Conservation (phyloP, 2,888 invertebrate species). For the Watsonalla binaria region DNA sequence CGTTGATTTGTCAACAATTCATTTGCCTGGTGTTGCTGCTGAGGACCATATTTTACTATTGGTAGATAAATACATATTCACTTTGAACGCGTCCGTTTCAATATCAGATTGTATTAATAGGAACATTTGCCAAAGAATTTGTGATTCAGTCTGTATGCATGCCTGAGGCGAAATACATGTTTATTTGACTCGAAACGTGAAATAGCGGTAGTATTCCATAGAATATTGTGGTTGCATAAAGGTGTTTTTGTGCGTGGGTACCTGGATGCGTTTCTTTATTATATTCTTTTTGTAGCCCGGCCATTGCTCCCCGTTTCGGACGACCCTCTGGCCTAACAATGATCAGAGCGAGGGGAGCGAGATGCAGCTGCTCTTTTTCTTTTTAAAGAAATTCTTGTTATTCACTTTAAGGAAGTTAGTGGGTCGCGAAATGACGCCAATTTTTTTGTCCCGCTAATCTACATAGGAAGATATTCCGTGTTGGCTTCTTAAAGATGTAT, state of each 20-base stretch:
- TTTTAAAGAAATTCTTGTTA: constrained; percentile 47
- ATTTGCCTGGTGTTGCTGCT: constrained; percentile 16
- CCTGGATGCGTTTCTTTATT: constrained; percentile 62
- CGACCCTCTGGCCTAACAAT: constrained; percentile 72
- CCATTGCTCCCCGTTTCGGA: constrained; percentile 67
- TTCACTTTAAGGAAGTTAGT: constrained; percentile 42
- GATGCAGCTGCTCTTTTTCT: constrained; percentile 75
- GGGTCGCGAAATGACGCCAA: constrained; percentile 44
- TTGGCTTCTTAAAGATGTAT: too few species aligned
- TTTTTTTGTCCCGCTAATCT: constrained; percentile 16
- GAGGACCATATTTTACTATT: background rate
- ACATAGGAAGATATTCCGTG: too few species aligned
- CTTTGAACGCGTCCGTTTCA: background rate
- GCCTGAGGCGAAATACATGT: background rate
- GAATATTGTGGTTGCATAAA: constrained; percentile 17
- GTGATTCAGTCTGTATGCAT: too few species aligned
- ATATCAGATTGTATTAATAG: background rate
- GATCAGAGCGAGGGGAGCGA: constrained; percentile 64
- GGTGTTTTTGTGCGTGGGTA: constrained; percentile 48
- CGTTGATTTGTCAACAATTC: constrained; percentile 27
- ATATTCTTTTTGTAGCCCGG: constrained; percentile 50
- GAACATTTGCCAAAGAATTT: too few species aligned
- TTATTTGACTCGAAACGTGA: constrained; percentile 4
- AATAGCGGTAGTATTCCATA: constrained; percentile 20
- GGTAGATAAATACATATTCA: background rate